phyloP scores from a whole-genome alignment of 1,140 invertebrate genomes.

The Philopotamus ludificatus region DNA sequence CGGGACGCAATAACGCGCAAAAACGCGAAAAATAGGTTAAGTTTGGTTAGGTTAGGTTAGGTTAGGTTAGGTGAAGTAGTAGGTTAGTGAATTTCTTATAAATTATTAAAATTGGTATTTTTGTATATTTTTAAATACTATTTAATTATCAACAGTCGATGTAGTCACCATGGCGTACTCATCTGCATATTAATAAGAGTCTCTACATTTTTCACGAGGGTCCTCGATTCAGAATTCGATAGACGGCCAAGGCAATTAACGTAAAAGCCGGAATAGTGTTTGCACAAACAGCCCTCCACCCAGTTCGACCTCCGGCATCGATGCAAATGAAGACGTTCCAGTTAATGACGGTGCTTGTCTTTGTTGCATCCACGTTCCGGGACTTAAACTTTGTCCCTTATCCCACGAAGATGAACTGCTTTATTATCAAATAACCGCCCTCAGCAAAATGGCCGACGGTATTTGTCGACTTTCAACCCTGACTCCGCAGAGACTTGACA shows the following conservation, averaged over 20 bases:
- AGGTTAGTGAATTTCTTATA: too few species aligned
- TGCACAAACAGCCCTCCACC: not conserved
- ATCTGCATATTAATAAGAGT: too few species aligned
- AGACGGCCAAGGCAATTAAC: not conserved
- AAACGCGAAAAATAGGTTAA: too few species aligned
- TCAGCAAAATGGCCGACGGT: conserved; percentile 5
- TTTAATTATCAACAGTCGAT: too few species aligned
- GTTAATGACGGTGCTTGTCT: conserved; percentile 12
- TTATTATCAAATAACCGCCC: not conserved
- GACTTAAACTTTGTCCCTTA: conserved; percentile 10
- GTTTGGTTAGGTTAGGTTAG: too few species aligned
- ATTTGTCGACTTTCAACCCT: not conserved
- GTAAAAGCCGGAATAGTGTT: not conserved
- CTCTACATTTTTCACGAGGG: too few species aligned
- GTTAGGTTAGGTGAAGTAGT: too few species aligned
- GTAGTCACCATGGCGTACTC: too few species aligned
- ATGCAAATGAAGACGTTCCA: conserved; percentile 25
- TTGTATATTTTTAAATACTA: too few species aligned
- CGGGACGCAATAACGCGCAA: too few species aligned
- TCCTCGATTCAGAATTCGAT: too few species aligned
- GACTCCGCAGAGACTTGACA: not conserved
- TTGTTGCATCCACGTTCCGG: conserved; percentile 16
- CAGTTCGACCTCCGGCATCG: not conserved
- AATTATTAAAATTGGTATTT: too few species aligned
- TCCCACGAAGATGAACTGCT: not conserved